Conservation (phyloP, 2,797 vertebrate species). For the Smutsia temminckii region DNA sequence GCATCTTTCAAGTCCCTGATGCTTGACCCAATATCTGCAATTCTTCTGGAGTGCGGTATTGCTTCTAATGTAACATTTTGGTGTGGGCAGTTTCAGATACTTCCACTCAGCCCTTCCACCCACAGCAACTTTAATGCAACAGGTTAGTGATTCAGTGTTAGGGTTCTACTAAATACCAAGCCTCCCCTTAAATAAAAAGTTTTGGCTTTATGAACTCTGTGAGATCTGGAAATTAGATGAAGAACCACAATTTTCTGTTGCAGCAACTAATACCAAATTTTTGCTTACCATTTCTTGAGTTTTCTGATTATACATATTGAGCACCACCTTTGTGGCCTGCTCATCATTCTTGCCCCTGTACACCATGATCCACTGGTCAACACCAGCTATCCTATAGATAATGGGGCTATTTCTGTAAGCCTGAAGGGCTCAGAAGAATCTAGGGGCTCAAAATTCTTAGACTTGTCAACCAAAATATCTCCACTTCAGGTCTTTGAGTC, state of each 20-base stretch:
- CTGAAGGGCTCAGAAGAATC: slow-evolving; percentile 24
- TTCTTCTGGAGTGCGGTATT: background rate
- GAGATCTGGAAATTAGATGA: background rate
- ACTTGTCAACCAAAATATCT: background rate
- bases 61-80: background rate
- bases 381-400: background rate
- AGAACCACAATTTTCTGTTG: background rate
- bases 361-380: background rate
- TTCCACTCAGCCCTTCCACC: background rate
- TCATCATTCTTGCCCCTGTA: background rate
- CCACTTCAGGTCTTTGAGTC: background rate
- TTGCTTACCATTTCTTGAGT: background rate
- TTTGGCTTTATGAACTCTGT: background rate
- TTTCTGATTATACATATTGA: background rate
- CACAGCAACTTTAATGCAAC: background rate
- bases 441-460: slow-evolving; percentile 35
- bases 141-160: background rate
- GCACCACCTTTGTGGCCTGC: background rate
- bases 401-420: slow-evolving; percentile 39
- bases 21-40: background rate
- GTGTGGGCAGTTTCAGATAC: background rate
- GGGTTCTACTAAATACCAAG: background rate
- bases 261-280: background rate
- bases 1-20: background rate
- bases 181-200: background rate